Evolutionary conservation across 2,113 vertebrate species (phyloP).

Genomic region (Anarhynchus alexandrinus): DNA sequence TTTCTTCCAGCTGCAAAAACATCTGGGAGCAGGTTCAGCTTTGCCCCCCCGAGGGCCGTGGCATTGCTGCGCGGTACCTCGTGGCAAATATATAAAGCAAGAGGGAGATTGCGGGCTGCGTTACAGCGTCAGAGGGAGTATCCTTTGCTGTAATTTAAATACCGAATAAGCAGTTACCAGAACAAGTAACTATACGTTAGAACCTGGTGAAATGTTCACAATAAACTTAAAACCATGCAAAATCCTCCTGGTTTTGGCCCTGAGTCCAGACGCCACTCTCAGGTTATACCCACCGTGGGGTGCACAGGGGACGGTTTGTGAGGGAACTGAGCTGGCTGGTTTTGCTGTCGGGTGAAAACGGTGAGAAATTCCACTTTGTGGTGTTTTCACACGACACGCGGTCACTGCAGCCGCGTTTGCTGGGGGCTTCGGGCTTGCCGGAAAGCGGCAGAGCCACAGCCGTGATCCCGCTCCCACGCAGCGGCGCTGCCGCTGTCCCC

Average conservation of each 20-base stretch:
- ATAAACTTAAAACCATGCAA: not conserved
- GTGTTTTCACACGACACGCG: not conserved
- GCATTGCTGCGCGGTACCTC: not conserved
- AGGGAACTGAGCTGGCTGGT: not conserved
- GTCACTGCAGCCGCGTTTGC: not conserved
- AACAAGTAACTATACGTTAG: not conserved
- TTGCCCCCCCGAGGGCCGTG: not conserved
- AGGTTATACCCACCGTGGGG: not conserved
- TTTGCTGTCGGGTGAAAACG: accelerated
- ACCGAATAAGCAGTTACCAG: not conserved
- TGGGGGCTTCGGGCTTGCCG: not conserved
- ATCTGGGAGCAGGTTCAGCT: not conserved
- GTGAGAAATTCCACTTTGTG: not conserved
- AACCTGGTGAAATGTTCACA: not conserved
- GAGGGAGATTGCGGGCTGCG: not conserved
- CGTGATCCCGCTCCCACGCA: not conserved
- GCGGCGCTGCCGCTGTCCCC: not conserved
- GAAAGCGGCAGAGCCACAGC: not conserved
- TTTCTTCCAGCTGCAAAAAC: constrained; percentile 18
- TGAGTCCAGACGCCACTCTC: not conserved
- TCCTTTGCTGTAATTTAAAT: not conserved
- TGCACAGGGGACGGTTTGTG: not conserved
- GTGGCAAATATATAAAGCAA: not conserved
- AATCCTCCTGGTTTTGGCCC: not conserved
- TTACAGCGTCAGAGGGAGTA: not conserved